Evolutionary conservation across 2,797 vertebrate species (phyloP).

Genomic region (Pantherophis vulpinus): DNA sequence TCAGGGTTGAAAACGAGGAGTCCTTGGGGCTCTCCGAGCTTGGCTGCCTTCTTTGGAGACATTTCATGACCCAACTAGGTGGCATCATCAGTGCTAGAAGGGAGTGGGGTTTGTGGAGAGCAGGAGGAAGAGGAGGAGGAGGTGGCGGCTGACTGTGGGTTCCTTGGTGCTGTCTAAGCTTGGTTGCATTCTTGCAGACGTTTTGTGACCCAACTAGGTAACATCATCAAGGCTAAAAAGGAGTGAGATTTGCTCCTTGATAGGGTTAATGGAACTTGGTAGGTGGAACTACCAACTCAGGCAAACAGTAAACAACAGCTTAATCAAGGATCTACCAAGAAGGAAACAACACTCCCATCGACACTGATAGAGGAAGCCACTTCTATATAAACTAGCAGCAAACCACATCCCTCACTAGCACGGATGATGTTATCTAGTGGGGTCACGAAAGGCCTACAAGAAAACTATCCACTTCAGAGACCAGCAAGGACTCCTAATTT

Average conservation of each 20-base stretch:
- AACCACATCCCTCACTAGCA: rapidly evolving
- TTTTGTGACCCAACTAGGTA: neutral
- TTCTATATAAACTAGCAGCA: neutral
- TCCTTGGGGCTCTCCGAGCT: neutral
- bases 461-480: neutral
- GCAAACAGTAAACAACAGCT: neutral
- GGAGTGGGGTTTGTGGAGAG: neutral
- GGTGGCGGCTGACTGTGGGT: neutral
- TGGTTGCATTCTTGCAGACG: neutral
- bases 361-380: neutral
- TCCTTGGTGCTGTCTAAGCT: neutral
- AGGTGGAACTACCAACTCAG: neutral
- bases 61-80: neutral
- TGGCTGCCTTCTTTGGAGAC: neutral
- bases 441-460: neutral
- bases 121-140: neutral
- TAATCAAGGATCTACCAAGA: neutral
- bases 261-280: neutral
- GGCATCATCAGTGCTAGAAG: neutral
- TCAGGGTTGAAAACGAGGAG: neutral
- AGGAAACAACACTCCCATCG: neutral
- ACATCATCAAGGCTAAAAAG: neutral
- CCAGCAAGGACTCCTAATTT: neutral
- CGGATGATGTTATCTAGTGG: neutral
- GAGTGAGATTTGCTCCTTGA: neutral